Conservation (phyloP, 1,140 invertebrate genomes). For the Argopecten irradians region DNA sequence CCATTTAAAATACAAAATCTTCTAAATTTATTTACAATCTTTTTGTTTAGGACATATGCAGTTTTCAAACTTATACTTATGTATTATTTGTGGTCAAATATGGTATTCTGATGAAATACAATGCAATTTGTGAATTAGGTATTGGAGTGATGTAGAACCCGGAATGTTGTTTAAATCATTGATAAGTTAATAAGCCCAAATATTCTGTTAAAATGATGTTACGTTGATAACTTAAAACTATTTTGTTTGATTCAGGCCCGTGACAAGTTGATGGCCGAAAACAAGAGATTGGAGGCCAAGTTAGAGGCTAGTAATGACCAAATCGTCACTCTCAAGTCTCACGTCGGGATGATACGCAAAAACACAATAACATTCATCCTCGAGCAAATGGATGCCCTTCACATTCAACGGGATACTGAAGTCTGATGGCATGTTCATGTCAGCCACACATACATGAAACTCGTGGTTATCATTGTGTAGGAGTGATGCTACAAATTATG, state of each 20-base stretch:
- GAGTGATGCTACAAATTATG: not conserved
- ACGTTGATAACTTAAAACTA: not conserved
- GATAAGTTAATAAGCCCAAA: not conserved
- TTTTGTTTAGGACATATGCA: no score
- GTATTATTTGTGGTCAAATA: no score
- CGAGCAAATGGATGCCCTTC: constrained; percentile 76
- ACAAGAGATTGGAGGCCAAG: constrained; percentile 63
- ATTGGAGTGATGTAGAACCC: not conserved
- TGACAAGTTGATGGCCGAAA: constrained; percentile 74
- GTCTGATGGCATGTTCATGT: constrained; percentile 61
- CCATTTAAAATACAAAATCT: no score
- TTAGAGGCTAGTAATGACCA: constrained; percentile 69
- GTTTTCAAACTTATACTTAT: no score
- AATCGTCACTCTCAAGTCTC: constrained; percentile 69
- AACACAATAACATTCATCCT: constrained; percentile 76
- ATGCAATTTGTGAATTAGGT: not conserved
- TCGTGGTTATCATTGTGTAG: not conserved
- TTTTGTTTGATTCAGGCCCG: constrained; percentile 64
- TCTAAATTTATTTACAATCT: no score
- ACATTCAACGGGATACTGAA: constrained; percentile 75
- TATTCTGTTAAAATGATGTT: not conserved
- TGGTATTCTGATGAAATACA: not conserved
- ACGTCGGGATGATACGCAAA: constrained; percentile 73
- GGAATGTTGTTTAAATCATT: not conserved
- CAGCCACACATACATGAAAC: not conserved